These are phyloP conservation scores for Phasia obesa DNA, from an alignment of 2,888 invertebrate genomes.

Conservation along the genomic window DNA sequence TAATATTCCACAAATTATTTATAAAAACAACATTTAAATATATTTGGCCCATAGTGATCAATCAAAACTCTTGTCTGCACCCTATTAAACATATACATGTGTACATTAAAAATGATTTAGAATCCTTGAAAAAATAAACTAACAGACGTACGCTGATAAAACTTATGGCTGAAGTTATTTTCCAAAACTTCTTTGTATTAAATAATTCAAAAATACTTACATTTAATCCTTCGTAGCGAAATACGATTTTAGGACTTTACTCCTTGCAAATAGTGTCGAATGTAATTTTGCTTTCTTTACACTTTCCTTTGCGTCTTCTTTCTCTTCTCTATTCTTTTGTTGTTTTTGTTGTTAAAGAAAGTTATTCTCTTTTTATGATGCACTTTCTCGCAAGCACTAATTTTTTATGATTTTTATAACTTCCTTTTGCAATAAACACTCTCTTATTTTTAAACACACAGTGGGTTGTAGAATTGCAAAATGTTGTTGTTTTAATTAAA, in stretches of 20 bases:
- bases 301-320: conserved; percentile 22
- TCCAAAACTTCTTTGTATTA: background rate
- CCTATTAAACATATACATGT: no score
- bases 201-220: conserved; percentile 56
- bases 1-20: no score
- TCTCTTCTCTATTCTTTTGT: conserved; percentile 45
- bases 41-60: no score
- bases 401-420: conserved; percentile 36
- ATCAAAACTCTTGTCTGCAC: no score
- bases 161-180: no score
- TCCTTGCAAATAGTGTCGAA: conserved; percentile 30
- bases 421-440: conserved; percentile 44
- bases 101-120: no score
- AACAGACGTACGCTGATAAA: no score
- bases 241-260: background rate
- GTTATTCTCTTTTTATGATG: conserved; percentile 52
- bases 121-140: no score
- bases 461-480: conserved; percentile 25
- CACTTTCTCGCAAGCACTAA: conserved; percentile 48
- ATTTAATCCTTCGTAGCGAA: conserved; percentile 60
- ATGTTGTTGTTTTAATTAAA: background rate
- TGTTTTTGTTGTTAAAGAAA: conserved; percentile 37
- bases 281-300: conserved; percentile 17
- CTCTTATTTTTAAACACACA: conserved; percentile 37
- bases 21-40: no score